Conservation (phyloP, 2,113 vertebrate genomes). For the Okapia johnstoni region DNA sequence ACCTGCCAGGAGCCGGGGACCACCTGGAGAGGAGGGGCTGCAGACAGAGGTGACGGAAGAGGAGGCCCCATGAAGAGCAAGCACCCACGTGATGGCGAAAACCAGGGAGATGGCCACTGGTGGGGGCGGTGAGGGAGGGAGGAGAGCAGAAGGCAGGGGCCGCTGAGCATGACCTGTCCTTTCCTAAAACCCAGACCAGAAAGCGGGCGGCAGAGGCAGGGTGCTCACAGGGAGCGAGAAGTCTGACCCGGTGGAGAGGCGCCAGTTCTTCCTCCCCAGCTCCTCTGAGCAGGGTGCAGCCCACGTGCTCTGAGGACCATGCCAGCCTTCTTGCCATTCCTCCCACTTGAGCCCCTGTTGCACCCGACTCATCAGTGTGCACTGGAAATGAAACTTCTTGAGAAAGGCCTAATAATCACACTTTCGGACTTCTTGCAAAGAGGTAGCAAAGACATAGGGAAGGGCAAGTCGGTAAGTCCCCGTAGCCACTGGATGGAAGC, state of each 20-base stretch:
- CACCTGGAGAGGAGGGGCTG: neutral
- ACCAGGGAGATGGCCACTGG: neutral
- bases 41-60: neutral
- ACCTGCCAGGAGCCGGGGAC: accelerated
- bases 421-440: neutral
- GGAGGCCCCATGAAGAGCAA: neutral
- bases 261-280: neutral
- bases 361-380: neutral
- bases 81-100: accelerated
- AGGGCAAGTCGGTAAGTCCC: accelerated
- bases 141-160: accelerated
- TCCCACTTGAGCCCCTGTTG: neutral
- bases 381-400: neutral
- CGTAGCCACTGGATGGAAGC: accelerated
- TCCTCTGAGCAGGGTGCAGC: accelerated
- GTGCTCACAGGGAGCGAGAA: neutral
- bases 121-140: accelerated
- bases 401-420: too few relatives aligned
- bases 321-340: neutral
- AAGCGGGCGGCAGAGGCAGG: neutral
- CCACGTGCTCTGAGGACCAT: neutral
- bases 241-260: too few relatives aligned
- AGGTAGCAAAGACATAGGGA: neutral
- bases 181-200: neutral
- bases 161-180: accelerated